Evolutionary conservation across 2,888 invertebrate genomes (phyloP), one percentile per base, ranked within the genome.

Genomic region (Epistrophe grossulariae): DNA sequence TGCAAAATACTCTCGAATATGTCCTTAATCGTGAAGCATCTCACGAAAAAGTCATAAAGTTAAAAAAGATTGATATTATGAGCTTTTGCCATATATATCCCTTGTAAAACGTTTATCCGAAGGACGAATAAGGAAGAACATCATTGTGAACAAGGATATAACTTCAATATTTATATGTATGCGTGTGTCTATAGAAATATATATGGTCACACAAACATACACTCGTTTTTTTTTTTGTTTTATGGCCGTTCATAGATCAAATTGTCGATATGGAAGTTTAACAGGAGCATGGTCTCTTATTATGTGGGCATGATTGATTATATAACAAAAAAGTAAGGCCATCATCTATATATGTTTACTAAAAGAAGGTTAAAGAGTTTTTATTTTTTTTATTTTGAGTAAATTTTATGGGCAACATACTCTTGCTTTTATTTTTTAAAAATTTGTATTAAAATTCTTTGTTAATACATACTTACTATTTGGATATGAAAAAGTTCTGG

Each of bases 21-120:
- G 24, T 68, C 72, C 62, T 72, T 60, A 59, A 57, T 66, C 77
- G 43, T 64, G 70, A 70, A 28, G 43, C 71, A 66, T 64, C 77
- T 66, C 81, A 82, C 77, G 77, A 77, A 81, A 78, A 66, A 45
- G 62, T 40, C 77, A 81, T 81, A 77, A 81, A 81, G 72, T 66
- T 77, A 59, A 57, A 71, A 24, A 52, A 82, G 78, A 78, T 78
- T 60, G 78, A 70, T 70, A 60, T 78, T 78, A 70, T 70, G 40
- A 70, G 48, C 40, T 50, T 70, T 70, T 50, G 40, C 28, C 38
- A 24, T 24, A 24, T 24, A 38, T 50, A 50, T 50, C 52, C 55
- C 55, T 70, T 38, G 31, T 17, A 50, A 50, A 68, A 70, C 24
- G 40, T 55, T 55, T 70, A 70, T 40, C 55, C 70, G 24, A 70